Base-by-base conservation (phyloP, 2,888 invertebrate genomes). In the Calliopum simillimum region DNA sequence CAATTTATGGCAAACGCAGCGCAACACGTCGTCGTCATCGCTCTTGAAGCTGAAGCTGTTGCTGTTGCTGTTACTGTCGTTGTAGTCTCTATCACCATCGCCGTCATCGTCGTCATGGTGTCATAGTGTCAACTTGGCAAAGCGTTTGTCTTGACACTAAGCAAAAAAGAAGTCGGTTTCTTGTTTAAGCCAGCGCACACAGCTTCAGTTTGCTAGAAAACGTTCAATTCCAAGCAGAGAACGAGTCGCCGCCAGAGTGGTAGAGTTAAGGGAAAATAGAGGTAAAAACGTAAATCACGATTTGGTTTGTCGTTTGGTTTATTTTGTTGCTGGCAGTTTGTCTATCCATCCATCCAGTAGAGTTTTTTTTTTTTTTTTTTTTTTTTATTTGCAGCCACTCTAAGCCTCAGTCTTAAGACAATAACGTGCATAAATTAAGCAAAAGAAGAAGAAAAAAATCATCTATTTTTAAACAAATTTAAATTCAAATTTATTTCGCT, bases 121-220 rank as follows among this genome's bases (percentile, higher is more conserved):
- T 72, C 70, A 64, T 19, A 68, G 72, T 72, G 72, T 65, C 64
- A 72, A 70, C 72, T 59, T 56, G 64, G 55, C 68, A 61, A 56
- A 70, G 55, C 44, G 53, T 55, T 71, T 64, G 58, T 64, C 64
- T 70, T 70, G 68, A 70, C 73, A 73, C 73, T 64, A 69, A 71
- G 56, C 49, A 47, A 53, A 44, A 23, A 55, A 68, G 59, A 62
- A 33, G 44, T 65, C 43, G n/a, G 51, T 14, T 16, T 33, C 33
- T 33, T 33, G 33, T 33, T 33, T 33, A 33, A 33, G 33, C 33
- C 33, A 33, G 33, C 33, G 8, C 33, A 33, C 33, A 33, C 33
- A 33, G 33, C 33, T 33, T 8, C 8, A 8, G 33, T 1, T 33
- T 33, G 33, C 33, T 33, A 33, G 33, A 33, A 33, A 8, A 33